Base-by-base conservation (phyloP, 1,140 invertebrate species). In the Arion vulgaris region DNA sequence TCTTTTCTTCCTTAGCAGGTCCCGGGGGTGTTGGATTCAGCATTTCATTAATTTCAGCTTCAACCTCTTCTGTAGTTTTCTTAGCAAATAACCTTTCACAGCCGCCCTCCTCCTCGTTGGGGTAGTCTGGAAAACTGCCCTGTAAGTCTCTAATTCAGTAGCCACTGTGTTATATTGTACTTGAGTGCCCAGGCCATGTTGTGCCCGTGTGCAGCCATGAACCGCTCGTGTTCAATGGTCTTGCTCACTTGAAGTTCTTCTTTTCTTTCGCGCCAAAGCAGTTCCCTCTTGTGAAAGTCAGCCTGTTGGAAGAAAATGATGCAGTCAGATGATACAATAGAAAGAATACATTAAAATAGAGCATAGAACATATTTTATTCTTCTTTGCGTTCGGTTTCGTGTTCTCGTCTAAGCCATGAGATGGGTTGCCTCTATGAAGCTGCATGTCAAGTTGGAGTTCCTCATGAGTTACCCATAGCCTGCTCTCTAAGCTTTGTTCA, bases 51-150 rank as follows among this genome's bases (percentile, higher is more conserved):
- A 78, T 36, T 26, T 78, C 76, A 15, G 5, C 57, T 28, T 39
- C 57, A 0, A 78, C 51, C 13, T 78, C 19, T 39, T 78, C 76
- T 0, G 36, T 53, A 0, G 76, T 78, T 28, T 78, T 78, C 53
- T 26, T 34, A 5, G 38, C 15, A 39, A 78, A 78, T 15, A 78
- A 13, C 13, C 13, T 32, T 28, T 66, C 53, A 39, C 76, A 78
- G 19, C 76, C 76, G 34, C 76, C 76, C 38, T 78, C 76, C 15
- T 78, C 76, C 19, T 78, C 76, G 23, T 78, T 38, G 1, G 76
- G 76, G 62, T 78, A 78, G 51, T 78, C 53, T 1, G 76, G 76
- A 17, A 78, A 66, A 1, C 4, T 66, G 32, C 62, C 76, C 28
- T 78, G 76, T 2, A 78, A 36, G 76, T 66, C 57, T 1, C 51